phyloP scores from a whole-genome alignment of 92 coral and sea anemone genomes.

The Nematostella vectensis region DNA sequence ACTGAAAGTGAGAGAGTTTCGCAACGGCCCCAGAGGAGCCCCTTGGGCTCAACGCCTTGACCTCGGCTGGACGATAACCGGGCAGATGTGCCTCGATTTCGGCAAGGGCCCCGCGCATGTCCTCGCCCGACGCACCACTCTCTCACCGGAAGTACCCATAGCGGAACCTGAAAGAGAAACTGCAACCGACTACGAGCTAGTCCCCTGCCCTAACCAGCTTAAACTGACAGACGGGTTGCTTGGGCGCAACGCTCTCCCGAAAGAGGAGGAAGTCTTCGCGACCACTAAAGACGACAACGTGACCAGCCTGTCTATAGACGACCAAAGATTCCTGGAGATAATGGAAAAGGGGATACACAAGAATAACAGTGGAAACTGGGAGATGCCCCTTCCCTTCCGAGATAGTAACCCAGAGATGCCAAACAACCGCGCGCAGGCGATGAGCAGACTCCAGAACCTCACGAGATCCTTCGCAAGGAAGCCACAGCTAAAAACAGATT shows the following conservation, averaged over 20 bases:
- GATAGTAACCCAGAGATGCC: conserved; percentile 18
- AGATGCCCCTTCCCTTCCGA: conserved; percentile 43
- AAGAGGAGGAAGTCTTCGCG: conserved; percentile 17
- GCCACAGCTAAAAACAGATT: conserved; percentile 35
- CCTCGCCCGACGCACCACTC: conserved; percentile 15
- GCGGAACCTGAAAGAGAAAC: neutral
- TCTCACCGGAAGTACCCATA: neutral
- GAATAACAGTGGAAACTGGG: conserved; percentile 32
- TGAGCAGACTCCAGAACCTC: conserved; percentile 22
- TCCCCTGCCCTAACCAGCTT: conserved; percentile 37
- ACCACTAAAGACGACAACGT: conserved; percentile 26
- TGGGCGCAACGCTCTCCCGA: neutral
- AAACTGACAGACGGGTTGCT: conserved; percentile 5
- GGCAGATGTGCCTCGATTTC: conserved; percentile 45
- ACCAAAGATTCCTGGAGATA: conserved; percentile 18
- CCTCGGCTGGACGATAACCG: conserved; percentile 48
- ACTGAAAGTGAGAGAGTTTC: conserved; percentile 44
- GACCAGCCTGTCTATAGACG: conserved; percentile 31
- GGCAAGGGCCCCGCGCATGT: conserved; percentile 33
- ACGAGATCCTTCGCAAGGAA: conserved; percentile 9
- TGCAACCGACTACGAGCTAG: neutral
- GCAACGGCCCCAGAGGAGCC: conserved; percentile 38
- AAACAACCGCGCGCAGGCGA: conserved; percentile 35
- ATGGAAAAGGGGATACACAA: conserved; percentile 29
- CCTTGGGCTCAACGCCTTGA: conserved; percentile 8